Base-by-base conservation (phyloP, 2,888 invertebrate genomes). In the Diarsia rubi region DNA sequence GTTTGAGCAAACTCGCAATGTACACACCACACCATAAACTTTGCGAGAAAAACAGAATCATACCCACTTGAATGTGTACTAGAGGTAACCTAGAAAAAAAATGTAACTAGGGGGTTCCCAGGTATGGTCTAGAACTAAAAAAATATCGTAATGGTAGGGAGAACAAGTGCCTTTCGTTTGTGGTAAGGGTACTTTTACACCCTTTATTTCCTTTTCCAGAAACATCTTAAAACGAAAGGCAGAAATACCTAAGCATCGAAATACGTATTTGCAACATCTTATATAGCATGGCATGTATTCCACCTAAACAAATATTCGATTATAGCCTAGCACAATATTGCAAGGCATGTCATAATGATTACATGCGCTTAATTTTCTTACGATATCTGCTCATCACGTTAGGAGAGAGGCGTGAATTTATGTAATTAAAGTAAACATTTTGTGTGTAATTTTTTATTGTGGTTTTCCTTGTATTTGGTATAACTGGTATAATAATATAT, bases 301-400 rank as follows among this genome's bases (percentile, higher is more conserved):
- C n/a, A 47, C 4, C 9, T 47, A 64, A 81, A 60, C 24, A 64
- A 81, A 65, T 19, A 69, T 69, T 69, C 19, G 60, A 76, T 67
- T 82, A 66, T 37, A 24, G 62, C 59, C 47, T 27, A 47, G 60
- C 54, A 67, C 37, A 76, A 57, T 65, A 81, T 42, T 57, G 62
- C 77, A 49, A 76, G 45, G n/a, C 49, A 57, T 82, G 66, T 66
- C 77, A 63, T 68, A 57, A 78, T 57, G 60, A 82, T 82, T 78
- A 66, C 52, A 71, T 31, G 67, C 45, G 47, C 37, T 65, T 66
- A 81, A 79, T 79, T 47, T 54, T 69, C 47, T 71, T 78, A 70
- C 75, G 21, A 69, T 62, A 27, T 45, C 54, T 69, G 27, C 62
- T 45, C 21, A 69, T 45, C 47, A 27, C 21, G 65, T 60, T 19